Conservation (phyloP, 2,888 invertebrate genomes). For the Xylota sylvarum region DNA sequence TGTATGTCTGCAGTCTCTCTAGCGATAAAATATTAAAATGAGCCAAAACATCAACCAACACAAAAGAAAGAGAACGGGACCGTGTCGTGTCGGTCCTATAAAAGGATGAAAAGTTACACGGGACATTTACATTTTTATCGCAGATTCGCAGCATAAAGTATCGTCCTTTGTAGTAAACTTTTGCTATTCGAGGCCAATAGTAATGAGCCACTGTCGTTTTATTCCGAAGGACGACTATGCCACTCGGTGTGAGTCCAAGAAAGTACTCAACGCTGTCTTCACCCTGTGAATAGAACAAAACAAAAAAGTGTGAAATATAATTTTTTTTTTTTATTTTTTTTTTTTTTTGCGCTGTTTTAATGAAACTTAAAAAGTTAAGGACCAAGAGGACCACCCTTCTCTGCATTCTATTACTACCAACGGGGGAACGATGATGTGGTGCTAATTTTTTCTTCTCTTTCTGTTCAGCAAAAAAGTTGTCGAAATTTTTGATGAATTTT, state of each 20-base stretch:
- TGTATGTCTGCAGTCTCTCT: not conserved
- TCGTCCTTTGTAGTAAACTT: slow-evolving; percentile 97
- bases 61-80: slow-evolving; percentile 1
- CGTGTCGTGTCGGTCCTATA: not conserved
- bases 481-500: slow-evolving; percentile 39
- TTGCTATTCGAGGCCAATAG: slow-evolving; percentile 98
- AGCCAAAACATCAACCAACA: slow-evolving; percentile 48
- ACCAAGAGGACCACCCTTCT: slow-evolving; percentile 34
- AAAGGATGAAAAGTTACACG: slow-evolving; percentile 68
- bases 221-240: slow-evolving; percentile 96
- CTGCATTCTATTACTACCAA: not conserved
- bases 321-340: slow-evolving; percentile 30
- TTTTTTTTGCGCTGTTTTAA: slow-evolving; percentile 21
- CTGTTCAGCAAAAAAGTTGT: slow-evolving; percentile 49
- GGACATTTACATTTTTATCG: slow-evolving; percentile 95
- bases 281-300: slow-evolving; percentile 87
- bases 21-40: slow-evolving; percentile 66
- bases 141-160: slow-evolving; percentile 98
- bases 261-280: slow-evolving; percentile 99
- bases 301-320: slow-evolving; percentile 50
- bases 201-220: slow-evolving; percentile 99
- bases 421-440: slow-evolving; percentile 57
- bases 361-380: slow-evolving; percentile 58
- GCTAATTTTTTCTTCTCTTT: slow-evolving; percentile 41
- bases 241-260: slow-evolving; percentile 97